A percentile compares a stretch with the other conserved stretches of the same genome.
Evolutionary conservation across 2,113 vertebrate genomes (phyloP).

Genomic region (Pollimyrus isidori): DNA sequence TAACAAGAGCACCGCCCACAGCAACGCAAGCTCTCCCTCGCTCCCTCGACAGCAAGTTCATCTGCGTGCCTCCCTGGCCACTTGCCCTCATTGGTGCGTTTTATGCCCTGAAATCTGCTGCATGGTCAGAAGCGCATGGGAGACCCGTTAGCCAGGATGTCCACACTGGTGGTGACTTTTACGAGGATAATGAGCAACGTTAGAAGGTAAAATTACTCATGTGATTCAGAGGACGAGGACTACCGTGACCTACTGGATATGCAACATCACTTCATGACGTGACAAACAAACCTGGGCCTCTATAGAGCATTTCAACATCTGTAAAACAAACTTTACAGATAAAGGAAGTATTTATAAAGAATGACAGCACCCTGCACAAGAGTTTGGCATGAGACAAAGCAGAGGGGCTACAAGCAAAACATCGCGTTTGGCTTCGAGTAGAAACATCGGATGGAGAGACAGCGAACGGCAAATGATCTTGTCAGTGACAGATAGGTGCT

Average conservation of each 20-base stretch:
- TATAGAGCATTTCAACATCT: neutral
- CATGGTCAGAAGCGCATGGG: neutral
- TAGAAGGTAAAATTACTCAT: neutral
- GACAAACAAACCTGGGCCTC: neutral
- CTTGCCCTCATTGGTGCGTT: neutral
- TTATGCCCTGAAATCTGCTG: neutral
- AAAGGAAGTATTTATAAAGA: neutral
- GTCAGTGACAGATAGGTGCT: conserved; percentile 1
- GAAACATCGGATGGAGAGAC: neutral
- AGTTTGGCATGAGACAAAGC: conserved; percentile 1
- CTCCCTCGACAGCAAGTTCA: neutral
- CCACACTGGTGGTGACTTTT: neutral
- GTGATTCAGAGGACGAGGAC: neutral
- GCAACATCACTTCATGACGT: neutral
- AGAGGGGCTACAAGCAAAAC: conserved; percentile 10
- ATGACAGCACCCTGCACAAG: neutral
- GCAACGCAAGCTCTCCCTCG: neutral
- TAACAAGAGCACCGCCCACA: conserved; percentile 30
- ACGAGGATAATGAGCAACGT: neutral
- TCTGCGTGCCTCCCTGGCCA: neutral
- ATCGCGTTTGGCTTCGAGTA: neutral
- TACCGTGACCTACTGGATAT: neutral
- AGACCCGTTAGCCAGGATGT: neutral
- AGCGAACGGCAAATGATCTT: conserved; percentile 1
- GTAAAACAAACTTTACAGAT: neutral